Percentiles rank a stretch among this genome's conserved stretches.
phyloP scores from a whole-genome alignment of 2,888 invertebrate genomes.

The Microplitis manilae region DNA sequence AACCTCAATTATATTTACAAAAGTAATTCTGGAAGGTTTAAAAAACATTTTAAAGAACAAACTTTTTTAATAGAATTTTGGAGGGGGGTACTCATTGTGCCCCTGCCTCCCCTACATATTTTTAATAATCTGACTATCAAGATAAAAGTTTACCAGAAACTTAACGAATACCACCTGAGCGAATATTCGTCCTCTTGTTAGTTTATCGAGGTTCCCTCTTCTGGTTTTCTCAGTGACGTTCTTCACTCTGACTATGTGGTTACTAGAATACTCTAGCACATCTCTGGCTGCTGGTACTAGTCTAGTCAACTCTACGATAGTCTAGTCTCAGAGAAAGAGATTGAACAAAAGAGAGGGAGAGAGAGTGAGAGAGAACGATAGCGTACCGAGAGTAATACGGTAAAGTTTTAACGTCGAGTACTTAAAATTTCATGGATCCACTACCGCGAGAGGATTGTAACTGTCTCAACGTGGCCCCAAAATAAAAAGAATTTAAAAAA shows the following conservation, averaged over 20 bases:
- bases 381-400: conserved; percentile 20
- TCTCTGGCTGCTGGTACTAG: background rate
- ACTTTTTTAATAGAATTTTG: no score
- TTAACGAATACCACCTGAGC: conserved; percentile 38
- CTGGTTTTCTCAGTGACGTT: conserved; percentile 21
- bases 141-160: background rate
- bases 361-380: conserved; percentile 5
- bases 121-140: background rate
- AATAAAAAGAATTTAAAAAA: background rate
- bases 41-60: no score
- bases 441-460: conserved; percentile 46
- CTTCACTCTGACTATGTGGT: conserved; percentile 29
- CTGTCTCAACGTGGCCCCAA: background rate
- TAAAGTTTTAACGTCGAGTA: conserved; percentile 46
- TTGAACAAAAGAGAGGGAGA: background rate
- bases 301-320: background rate
- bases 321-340: background rate
- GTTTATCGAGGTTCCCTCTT: conserved; percentile 28
- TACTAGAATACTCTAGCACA: conserved; percentile 15
- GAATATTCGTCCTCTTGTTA: conserved; percentile 16
- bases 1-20: no score
- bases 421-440: conserved; percentile 51
- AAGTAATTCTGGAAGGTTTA: no score
- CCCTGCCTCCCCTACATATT: no score
- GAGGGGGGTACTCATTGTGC: no score